phyloP scores from a whole-genome alignment of 1,140 invertebrate genomes.

The Aricia agestis region DNA sequence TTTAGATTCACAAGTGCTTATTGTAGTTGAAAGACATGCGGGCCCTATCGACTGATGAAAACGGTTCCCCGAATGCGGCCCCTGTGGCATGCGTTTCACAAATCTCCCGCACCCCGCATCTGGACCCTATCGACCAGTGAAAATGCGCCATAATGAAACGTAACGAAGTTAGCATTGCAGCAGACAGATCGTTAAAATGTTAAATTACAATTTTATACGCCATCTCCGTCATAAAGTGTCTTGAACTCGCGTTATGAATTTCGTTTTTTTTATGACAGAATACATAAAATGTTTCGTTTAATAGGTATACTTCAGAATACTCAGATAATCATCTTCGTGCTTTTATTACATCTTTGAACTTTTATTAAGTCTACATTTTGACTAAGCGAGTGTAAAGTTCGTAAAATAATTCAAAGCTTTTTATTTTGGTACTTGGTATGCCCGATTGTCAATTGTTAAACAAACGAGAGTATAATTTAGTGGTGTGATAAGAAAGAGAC shows the following conservation, averaged over 20 bases:
- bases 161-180: background rate
- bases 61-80: no score
- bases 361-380: background rate
- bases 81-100: no score
- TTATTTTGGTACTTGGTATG: no score
- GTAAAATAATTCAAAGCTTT: background rate
- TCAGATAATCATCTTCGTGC: background rate
- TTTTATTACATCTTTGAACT: background rate
- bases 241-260: background rate
- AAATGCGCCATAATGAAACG: no score
- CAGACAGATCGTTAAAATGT: constrained; percentile 1
- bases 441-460: no score
- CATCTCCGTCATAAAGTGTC: background rate
- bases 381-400: background rate
- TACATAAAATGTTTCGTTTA: background rate
- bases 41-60: no score
- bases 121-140: no score
- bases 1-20: no score
- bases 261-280: background rate
- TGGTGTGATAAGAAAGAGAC: no score
- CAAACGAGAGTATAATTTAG: no score
- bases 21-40: no score
- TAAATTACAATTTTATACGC: background rate
- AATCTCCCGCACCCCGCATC: no score
- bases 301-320: constrained; percentile 1